Conservation (phyloP, 2,797 vertebrate species). For the Hylomyscus alleni region DNA sequence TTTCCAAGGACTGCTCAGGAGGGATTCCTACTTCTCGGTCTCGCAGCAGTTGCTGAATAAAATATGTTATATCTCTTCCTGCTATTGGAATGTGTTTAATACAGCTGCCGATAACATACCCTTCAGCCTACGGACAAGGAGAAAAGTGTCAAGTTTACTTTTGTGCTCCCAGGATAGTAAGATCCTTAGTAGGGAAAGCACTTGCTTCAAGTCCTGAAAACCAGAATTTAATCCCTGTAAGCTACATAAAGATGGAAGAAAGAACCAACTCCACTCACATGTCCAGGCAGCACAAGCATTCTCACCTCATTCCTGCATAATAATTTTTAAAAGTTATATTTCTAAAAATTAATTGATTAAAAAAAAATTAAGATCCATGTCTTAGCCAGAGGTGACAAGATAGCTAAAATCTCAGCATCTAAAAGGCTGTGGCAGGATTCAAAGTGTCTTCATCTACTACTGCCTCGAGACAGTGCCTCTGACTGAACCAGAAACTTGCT, state of each 20-base stretch:
- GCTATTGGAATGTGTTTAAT: slow-evolving; percentile 99
- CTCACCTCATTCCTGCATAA: not conserved
- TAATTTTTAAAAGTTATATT: not conserved
- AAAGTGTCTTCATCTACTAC: not conserved
- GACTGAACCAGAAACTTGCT: not conserved
- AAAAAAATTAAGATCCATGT: not conserved
- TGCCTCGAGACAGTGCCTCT: not conserved
- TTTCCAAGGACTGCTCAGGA: slow-evolving; percentile 98
- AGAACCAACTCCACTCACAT: not conserved
- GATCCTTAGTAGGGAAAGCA: not conserved
- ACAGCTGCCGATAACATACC: slow-evolving; percentile 99
- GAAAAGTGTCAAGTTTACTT: slow-evolving; percentile 28
- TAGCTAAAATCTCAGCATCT: not conserved
- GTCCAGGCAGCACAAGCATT: not conserved
- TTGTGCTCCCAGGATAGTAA: slow-evolving; percentile 21
- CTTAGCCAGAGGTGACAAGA: not conserved
- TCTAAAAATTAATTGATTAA: not conserved
- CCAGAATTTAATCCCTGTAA: not conserved
- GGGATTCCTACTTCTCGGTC: slow-evolving; percentile 98
- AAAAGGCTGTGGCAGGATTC: not conserved
- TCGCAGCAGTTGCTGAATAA: slow-evolving; percentile 97
- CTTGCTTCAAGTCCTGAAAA: not conserved
- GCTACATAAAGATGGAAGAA: not conserved
- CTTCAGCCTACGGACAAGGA: slow-evolving; percentile 92
- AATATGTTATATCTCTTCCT: slow-evolving; percentile 98